These are phyloP conservation scores for Fopius arisanus DNA, from an alignment of 1,140 invertebrate species.

Conservation along the genomic window DNA sequence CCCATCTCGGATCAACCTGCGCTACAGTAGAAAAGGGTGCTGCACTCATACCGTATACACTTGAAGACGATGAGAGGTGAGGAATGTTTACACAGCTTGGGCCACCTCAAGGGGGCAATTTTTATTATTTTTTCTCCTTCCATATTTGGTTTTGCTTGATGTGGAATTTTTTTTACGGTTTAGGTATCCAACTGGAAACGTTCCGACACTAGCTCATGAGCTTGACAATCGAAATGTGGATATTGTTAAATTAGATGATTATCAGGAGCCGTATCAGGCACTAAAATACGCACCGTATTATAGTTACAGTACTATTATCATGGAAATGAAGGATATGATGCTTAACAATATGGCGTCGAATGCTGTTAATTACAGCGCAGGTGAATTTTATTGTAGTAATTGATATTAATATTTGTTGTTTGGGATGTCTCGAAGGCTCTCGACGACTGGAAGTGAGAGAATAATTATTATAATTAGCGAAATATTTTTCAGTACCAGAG, in stretches of 20 bases:
- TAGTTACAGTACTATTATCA: slow-evolving; percentile 79
- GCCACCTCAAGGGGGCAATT: neutral
- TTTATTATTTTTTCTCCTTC: neutral
- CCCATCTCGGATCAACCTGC: slow-evolving; percentile 63
- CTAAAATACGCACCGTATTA: slow-evolving; percentile 80
- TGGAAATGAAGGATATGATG: slow-evolving; percentile 78
- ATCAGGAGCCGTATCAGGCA: slow-evolving; percentile 82
- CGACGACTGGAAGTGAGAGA: no score
- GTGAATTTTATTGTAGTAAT: slow-evolving; percentile 35
- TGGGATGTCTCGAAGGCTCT: no score
- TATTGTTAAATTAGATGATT: slow-evolving; percentile 75
- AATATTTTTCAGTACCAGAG: slow-evolving; percentile 76
- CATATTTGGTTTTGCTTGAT: neutral
- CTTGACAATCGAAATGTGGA: slow-evolving; percentile 61
- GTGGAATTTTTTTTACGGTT: slow-evolving; percentile 21
- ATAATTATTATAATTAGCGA: no score
- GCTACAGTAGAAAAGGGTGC: slow-evolving; percentile 66
- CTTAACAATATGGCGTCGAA: slow-evolving; percentile 68
- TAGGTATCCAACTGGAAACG: slow-evolving; percentile 63
- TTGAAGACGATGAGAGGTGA: slow-evolving; percentile 61
- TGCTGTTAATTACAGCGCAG: slow-evolving; percentile 60
- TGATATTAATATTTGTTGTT: no score
- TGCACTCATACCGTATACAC: slow-evolving; percentile 60
- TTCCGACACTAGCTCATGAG: slow-evolving; percentile 62
- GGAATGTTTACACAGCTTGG: slow-evolving; percentile 9